phyloP scores from a whole-genome alignment of 1,140 invertebrate species.

The Zaprionus capensis region DNA sequence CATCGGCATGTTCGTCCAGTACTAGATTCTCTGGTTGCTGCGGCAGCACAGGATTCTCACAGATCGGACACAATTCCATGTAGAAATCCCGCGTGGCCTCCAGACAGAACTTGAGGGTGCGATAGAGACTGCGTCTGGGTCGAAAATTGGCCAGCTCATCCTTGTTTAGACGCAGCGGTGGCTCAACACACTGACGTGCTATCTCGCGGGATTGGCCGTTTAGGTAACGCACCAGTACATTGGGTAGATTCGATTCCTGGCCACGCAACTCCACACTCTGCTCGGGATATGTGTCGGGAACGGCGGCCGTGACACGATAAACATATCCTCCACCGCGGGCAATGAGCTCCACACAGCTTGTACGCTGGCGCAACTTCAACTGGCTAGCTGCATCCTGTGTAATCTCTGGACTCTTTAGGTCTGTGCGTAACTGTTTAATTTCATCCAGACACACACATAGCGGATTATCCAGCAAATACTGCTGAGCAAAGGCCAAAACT shows the following conservation, averaged over 20 bases:
- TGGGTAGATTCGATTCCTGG: slow-evolving; percentile 88
- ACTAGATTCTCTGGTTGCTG: slow-evolving; percentile 86
- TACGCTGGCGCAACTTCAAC: slow-evolving; percentile 89
- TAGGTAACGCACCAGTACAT: slow-evolving; percentile 87
- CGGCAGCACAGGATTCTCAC: slow-evolving; percentile 87
- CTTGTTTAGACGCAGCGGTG: slow-evolving; percentile 86
- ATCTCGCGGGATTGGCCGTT: slow-evolving; percentile 89
- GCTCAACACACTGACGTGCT: slow-evolving; percentile 89
- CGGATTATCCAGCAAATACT: slow-evolving; percentile 90
- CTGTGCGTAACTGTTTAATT: slow-evolving; percentile 87
- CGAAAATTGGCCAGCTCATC: slow-evolving; percentile 85
- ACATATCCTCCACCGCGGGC: slow-evolving; percentile 87
- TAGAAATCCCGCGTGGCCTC: slow-evolving; percentile 87
- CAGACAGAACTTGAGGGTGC: slow-evolving; percentile 88
- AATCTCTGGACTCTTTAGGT: slow-evolving; percentile 75
- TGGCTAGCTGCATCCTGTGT: slow-evolving; percentile 33
- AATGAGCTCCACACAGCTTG: slow-evolving; percentile 87
- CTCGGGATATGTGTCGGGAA: slow-evolving; percentile 89
- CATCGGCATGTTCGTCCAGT: slow-evolving; percentile 86
- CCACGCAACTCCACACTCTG: slow-evolving; percentile 86
- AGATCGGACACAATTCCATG: slow-evolving; percentile 87
- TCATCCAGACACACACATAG: slow-evolving; percentile 91
- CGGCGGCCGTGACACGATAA: slow-evolving; percentile 86
- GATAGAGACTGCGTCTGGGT: slow-evolving; percentile 87
- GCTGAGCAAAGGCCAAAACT: slow-evolving; percentile 87